Evolutionary conservation across 1,140 invertebrate species (phyloP).

Genomic region (Bradynema listronoti): DNA sequence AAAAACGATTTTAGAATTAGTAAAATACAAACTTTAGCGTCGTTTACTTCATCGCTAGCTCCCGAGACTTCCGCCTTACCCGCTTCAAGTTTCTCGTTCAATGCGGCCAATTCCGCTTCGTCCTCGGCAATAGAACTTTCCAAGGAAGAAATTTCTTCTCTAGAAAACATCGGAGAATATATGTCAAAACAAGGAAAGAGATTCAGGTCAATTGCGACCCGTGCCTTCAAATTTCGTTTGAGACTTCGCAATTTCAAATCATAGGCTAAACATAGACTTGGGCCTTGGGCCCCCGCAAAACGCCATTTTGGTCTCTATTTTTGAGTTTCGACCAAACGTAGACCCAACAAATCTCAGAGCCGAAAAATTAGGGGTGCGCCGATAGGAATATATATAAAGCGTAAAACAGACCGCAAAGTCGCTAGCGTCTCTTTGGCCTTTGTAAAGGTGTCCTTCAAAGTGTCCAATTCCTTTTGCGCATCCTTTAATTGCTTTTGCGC

Average conservation of each 20-base stretch:
- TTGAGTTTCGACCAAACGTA: no score
- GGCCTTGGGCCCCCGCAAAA: no score
- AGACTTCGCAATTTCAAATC: no score
- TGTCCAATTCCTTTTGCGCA: slow-evolving; percentile 37
- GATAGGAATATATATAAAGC: background rate
- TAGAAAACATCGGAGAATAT: background rate
- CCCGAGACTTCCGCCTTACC: background rate
- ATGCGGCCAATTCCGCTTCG: slow-evolving; percentile 4
- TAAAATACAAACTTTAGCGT: slow-evolving; percentile 9
- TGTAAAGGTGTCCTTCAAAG: slow-evolving; percentile 30
- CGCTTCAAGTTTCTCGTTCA: slow-evolving; percentile 4
- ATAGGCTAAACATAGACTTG: no score
- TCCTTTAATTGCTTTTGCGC: slow-evolving; percentile 40
- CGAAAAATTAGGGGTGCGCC: no score
- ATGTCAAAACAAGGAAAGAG: no score
- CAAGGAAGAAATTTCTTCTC: slow-evolving; percentile 22
- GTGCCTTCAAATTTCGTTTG: no score
- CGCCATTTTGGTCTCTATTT: no score
- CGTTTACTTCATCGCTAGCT: background rate
- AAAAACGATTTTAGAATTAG: background rate
- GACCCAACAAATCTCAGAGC: no score
- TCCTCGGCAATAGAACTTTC: slow-evolving; percentile 22
- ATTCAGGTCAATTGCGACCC: no score
- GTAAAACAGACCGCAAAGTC: slow-evolving; percentile 9
- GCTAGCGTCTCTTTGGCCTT: slow-evolving; percentile 28